A percentile compares a stretch with the other conserved stretches of the same genome.
phyloP scores from a whole-genome alignment of 1,140 invertebrate species.

The Chrysomallon squamiferum region DNA sequence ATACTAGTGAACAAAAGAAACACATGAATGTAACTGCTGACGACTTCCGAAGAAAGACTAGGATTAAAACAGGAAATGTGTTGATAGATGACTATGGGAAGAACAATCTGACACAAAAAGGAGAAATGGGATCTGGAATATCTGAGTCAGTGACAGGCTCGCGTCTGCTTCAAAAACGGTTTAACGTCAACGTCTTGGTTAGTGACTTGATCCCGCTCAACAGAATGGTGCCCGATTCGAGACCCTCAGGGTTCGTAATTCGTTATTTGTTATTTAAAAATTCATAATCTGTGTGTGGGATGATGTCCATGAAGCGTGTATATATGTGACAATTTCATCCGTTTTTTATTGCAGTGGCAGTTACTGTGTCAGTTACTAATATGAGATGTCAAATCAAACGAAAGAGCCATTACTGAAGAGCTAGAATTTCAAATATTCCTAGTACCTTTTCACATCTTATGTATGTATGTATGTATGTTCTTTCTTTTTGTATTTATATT shows the following conservation, averaged over 20 bases:
- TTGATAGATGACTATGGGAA: constrained; percentile 25
- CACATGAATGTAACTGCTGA: neutral
- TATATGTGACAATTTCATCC: no score
- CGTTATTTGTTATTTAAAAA: no score
- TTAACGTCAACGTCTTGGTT: constrained; percentile 7
- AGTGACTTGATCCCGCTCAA: constrained; percentile 17
- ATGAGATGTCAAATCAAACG: no score
- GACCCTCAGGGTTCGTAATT: constrained; percentile 10
- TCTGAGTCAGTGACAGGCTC: neutral
- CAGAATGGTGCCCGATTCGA: constrained; percentile 17
- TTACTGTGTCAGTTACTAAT: no score
- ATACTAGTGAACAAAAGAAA: no score
- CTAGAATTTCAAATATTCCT: no score
- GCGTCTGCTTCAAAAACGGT: neutral
- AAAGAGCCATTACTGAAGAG: no score
- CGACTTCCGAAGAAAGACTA: constrained; percentile 13
- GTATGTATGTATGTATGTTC: no score
- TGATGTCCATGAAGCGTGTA: no score
- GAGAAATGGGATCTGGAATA: constrained; percentile 21
- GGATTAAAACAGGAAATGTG: constrained; percentile 13
- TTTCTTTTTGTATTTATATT: neutral
- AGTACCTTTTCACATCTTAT: no score
- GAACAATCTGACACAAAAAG: constrained; percentile 5
- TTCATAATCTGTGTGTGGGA: no score
- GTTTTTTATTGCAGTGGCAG: no score